Conservation (phyloP, 1,140 invertebrate species). For the Pinna nobilis region DNA sequence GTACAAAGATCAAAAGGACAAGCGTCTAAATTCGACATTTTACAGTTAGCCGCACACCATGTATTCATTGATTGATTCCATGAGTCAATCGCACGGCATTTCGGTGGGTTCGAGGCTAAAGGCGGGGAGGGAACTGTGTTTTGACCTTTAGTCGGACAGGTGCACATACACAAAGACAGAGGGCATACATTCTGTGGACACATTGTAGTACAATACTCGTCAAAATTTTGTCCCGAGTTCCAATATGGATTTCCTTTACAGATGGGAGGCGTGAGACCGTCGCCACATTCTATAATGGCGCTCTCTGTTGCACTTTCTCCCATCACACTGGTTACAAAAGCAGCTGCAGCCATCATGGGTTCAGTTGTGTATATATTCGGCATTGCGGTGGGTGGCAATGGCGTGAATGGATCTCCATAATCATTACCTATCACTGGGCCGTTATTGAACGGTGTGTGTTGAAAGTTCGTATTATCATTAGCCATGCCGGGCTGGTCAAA, state of each 20-base stretch:
- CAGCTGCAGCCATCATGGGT: slow-evolving; percentile 7
- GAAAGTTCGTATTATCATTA: too few species aligned
- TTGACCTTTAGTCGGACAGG: slow-evolving; percentile 28
- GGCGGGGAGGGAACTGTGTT: background rate
- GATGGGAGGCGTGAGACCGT: slow-evolving; percentile 41
- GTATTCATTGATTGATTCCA: slow-evolving; percentile 11
- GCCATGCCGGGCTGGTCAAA: background rate
- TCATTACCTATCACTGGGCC: background rate
- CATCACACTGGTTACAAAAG: slow-evolving; percentile 12
- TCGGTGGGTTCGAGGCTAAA: background rate
- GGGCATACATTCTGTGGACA: slow-evolving; percentile 50
- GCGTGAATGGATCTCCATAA: background rate
- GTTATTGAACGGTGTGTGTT: background rate
- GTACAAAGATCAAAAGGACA: slow-evolving; percentile 12
- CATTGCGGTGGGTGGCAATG: background rate
- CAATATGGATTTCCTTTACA: slow-evolving; percentile 38
- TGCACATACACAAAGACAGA: slow-evolving; percentile 42
- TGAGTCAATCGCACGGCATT: slow-evolving; percentile 4
- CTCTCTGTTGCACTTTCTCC: slow-evolving; percentile 25
- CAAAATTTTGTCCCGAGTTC: slow-evolving; percentile 32
- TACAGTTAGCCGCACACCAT: slow-evolving; percentile 2
- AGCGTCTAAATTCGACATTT: background rate
- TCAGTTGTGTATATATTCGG: slow-evolving; percentile 2
- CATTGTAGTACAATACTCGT: slow-evolving; percentile 43
- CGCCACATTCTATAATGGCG: slow-evolving; percentile 40